These are phyloP conservation scores for Prunella himalayana DNA, from an alignment of 2,113 vertebrate species.

Conservation along the genomic window DNA sequence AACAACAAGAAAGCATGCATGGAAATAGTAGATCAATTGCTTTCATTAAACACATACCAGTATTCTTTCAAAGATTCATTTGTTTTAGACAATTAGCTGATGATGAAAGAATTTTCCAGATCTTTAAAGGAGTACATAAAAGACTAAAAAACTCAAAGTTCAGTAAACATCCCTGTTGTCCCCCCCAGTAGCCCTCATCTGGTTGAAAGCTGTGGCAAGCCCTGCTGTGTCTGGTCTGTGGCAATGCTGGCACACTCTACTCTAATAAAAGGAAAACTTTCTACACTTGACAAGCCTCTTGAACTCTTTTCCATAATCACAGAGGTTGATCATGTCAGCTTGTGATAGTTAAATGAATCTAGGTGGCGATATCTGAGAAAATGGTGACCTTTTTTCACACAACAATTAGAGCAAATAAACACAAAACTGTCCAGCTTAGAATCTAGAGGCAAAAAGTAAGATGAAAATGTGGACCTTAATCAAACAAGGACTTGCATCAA, in stretches of 20 bases:
- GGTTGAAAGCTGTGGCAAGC: neutral
- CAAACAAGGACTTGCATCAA: constrained; percentile 9
- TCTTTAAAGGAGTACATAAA: neutral
- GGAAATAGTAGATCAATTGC: constrained; percentile 1
- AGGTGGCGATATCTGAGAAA: neutral
- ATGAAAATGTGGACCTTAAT: neutral
- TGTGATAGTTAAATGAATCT: neutral
- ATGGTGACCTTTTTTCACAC: neutral
- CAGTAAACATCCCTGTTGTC: neutral
- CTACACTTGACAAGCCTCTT: neutral
- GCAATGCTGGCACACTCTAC: neutral
- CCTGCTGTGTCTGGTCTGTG: neutral
- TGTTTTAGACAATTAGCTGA: neutral
- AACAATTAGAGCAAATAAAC: neutral
- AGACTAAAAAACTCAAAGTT: neutral
- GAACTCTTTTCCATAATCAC: neutral
- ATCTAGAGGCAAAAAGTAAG: neutral
- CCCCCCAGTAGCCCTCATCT: neutral
- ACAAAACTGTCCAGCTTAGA: neutral
- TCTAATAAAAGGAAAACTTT: neutral
- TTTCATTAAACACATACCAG: constrained; percentile 8
- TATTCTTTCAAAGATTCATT: neutral
- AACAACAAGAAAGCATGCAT: neutral
- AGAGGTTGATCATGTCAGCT: neutral
- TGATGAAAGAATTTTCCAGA: neutral